phyloP scores from a whole-genome alignment of 2,797 vertebrate species.

The Alcedo atthis region DNA sequence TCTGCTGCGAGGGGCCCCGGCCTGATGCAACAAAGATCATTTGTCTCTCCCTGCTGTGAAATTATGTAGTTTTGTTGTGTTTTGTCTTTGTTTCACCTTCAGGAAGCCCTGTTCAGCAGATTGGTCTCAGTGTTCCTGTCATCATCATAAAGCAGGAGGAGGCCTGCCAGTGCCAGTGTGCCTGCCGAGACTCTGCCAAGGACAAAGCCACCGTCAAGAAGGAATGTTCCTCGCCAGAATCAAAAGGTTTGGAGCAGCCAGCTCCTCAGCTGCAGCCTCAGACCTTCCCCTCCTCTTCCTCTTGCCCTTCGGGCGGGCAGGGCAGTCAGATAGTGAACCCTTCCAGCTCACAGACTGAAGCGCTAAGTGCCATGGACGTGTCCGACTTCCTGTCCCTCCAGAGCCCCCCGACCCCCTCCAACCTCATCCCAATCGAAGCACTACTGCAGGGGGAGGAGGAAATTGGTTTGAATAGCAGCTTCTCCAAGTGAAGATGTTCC shows the following conservation, averaged over 20 bases:
- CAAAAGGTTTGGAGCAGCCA: slow-evolving; percentile 66
- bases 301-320: slow-evolving; percentile 72
- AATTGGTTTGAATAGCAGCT: slow-evolving; percentile 81
- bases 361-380: slow-evolving; percentile 91
- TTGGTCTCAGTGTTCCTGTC: slow-evolving; percentile 96
- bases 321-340: slow-evolving; percentile 73
- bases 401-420: slow-evolving; percentile 86
- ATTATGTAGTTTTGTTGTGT: not conserved
- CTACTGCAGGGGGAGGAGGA: slow-evolving; percentile 92
- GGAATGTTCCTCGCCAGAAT: slow-evolving; percentile 75
- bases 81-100: slow-evolving; percentile 62
- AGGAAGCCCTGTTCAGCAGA: slow-evolving; percentile 96
- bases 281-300: slow-evolving; percentile 73
- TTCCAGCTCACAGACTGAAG: slow-evolving; percentile 79
- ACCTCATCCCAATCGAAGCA: slow-evolving; percentile 85
- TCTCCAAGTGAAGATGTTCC: slow-evolving; percentile 82
- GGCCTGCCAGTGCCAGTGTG: slow-evolving; percentile 97
- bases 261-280: slow-evolving; percentile 66
- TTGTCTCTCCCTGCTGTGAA: not conserved
- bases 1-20: not conserved
- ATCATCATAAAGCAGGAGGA: slow-evolving; percentile 99
- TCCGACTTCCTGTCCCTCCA: slow-evolving; percentile 92
- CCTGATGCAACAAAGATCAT: not conserved
- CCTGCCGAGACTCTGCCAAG: slow-evolving; percentile 93
- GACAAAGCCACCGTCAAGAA: slow-evolving; percentile 84